Percentiles rank a stretch among this genome's conserved stretches.
phyloP scores from a whole-genome alignment of 2,797 vertebrate genomes.

The Pseudochaenichthys georgianus region DNA sequence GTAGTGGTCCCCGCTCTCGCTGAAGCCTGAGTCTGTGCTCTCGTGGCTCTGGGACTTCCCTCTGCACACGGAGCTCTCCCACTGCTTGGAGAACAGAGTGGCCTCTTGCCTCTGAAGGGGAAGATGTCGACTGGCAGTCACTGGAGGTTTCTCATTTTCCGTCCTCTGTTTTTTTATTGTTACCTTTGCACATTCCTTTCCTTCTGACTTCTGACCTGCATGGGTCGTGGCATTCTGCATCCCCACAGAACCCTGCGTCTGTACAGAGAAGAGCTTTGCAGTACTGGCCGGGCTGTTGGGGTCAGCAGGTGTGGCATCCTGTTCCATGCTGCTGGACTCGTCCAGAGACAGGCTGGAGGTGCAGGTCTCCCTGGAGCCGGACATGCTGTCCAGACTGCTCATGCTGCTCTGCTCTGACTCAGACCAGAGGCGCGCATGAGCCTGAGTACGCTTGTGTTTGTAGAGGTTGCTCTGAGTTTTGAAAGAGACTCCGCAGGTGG shows the following conservation, averaged over 20 bases:
- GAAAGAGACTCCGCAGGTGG: conserved; percentile 93
- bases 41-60: conserved; percentile 86
- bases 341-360: conserved; percentile 71
- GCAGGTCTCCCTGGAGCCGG: conserved; percentile 74
- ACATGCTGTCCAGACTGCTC: conserved; percentile 79
- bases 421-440: conserved; percentile 88
- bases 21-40: conserved; percentile 97
- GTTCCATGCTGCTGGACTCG: conserved; percentile 57
- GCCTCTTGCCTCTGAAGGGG: conserved; percentile 90
- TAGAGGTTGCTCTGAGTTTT: conserved; percentile 99
- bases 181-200: conserved; percentile 45
- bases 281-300: conserved; percentile 19
- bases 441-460: conserved; percentile 95
- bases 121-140: conserved; percentile 72
- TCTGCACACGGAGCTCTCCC: conserved; percentile 79
- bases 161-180: conserved; percentile 27
- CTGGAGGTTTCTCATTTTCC: conserved; percentile 38
- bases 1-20: conserved; percentile 91
- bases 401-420: conserved; percentile 83
- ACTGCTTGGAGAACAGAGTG: conserved; percentile 86
- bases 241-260: conserved; percentile 45
- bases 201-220: conserved; percentile 19
- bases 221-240: conserved; percentile 51
- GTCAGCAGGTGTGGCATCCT: conserved; percentile 38
- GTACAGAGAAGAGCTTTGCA: conserved; percentile 19